phyloP scores from a whole-genome alignment of 2,797 vertebrate species.

The Aphelocoma californica region DNA sequence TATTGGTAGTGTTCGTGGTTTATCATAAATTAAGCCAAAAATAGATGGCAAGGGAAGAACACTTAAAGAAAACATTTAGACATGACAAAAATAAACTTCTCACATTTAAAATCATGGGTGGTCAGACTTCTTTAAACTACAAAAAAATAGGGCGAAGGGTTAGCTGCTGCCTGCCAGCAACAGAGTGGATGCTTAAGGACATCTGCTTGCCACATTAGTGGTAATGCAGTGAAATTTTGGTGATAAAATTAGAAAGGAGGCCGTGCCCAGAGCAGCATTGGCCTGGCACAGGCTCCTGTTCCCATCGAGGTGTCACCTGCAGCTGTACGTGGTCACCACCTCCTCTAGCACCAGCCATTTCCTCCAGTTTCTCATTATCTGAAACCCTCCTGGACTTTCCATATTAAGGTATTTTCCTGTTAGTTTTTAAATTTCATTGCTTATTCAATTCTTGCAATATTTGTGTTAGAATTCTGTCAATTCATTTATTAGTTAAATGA shows the following conservation, averaged over 20 bases:
- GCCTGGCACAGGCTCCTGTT: neutral
- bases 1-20: neutral
- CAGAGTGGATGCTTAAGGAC: neutral
- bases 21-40: neutral
- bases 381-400: neutral
- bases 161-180: neutral
- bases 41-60: neutral
- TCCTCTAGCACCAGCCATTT: neutral
- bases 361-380: neutral
- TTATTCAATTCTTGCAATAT: neutral
- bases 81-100: neutral
- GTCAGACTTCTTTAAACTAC: neutral
- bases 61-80: neutral
- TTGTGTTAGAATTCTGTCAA: neutral
- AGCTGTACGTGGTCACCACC: neutral
- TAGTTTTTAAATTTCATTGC: neutral
- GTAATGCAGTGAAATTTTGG: neutral
- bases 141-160: neutral
- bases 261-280: neutral
- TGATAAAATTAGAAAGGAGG: constrained; percentile 41
- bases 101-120: neutral
- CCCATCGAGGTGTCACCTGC: neutral
- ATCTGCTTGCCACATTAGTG: neutral
- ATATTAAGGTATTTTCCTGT: neutral
- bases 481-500: neutral